Base-by-base conservation (phyloP, 2,888 invertebrate species). In the Pyrrhia umbra region DNA sequence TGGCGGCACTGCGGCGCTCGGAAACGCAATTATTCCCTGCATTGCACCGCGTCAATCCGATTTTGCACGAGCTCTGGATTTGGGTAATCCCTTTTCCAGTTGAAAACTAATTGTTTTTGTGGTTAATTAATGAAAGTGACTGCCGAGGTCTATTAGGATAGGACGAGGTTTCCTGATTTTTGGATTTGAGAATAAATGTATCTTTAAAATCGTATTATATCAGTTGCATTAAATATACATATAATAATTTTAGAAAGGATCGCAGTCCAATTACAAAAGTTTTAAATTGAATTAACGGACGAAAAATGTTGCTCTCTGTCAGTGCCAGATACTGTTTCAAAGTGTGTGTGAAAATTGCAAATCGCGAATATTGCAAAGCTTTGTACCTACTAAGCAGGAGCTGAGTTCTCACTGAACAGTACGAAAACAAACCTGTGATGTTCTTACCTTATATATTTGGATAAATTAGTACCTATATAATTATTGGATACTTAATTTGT, bases 21-120 rank as follows among this genome's bases (percentile, higher is more conserved):
- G 52, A 40, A 58, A 58, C 18, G 43, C 64, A 71, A 69, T 69
- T 57, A 54, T 69, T 10, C 43, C 15, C 23, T 37, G 37, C 45
- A 27, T 25, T 25, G 39, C 21, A 18, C 16, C 25, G 20, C 18
- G 16, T 52, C 42, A 25, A 34, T 21, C 20, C 18, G 2, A 6
- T 55, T 43, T 5, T n/a, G 15, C 6, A 6, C n/a, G 43, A n/a
- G 13, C 20, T 43, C 6, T 13, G 30, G 30, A 30, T 1, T 37
- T 37, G 5, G 15, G 13, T 42, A 42, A 42, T 20, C 42, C 42
- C 18, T 42, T 10, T n/a, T n/a, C n/a, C 13, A 20, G 1, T 13
- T 42, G 20, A 8, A 20, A 43, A 43, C 13, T 20, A 18, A 42
- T 13, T 21, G 9, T 13, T 6, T 15, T 37, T n/a, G n/a, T 37